Conservation (phyloP, 2,113 vertebrate genomes). For the Sorex araneus region DNA sequence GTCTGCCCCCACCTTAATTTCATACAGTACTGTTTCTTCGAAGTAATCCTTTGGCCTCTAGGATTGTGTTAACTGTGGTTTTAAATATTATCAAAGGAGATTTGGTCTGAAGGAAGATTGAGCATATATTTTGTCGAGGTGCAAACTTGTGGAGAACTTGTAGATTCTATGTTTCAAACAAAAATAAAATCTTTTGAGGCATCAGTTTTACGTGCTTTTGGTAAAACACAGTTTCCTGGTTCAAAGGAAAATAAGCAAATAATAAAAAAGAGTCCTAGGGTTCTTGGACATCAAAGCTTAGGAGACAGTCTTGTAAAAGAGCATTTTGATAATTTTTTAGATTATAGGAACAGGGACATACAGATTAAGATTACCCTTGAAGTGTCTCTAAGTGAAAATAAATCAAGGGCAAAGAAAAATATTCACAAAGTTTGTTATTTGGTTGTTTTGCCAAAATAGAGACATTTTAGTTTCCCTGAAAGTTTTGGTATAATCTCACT, state of each 20-base stretch:
- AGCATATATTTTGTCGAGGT: constrained; percentile 58
- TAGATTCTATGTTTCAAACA: constrained; percentile 75
- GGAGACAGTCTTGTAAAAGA: constrained; percentile 76
- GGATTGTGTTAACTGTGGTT: constrained; percentile 31
- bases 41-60: neutral
- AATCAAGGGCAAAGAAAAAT: constrained; percentile 49
- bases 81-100: constrained; percentile 26
- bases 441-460: constrained; percentile 64
- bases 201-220: constrained; percentile 81
- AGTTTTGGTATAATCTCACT: constrained; percentile 49
- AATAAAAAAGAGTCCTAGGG: constrained; percentile 63
- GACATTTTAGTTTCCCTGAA: constrained; percentile 35
- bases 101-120: constrained; percentile 25
- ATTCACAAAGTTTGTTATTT: constrained; percentile 14
- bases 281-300: constrained; percentile 82
- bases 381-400: constrained; percentile 58
- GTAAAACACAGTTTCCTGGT: constrained; percentile 84
- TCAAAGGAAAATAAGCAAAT: constrained; percentile 86
- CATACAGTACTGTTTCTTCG: neutral
- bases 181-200: constrained; percentile 79
- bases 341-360: constrained; percentile 77
- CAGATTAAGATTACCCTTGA: constrained; percentile 77
- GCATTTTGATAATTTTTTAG: constrained; percentile 81
- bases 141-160: constrained; percentile 76
- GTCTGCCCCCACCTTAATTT: neutral